A percentile compares a stretch with the other conserved stretches of the same genome.
Conservation (phyloP, 2,888 invertebrate genomes). For the Drosophila cyrtoloma region DNA sequence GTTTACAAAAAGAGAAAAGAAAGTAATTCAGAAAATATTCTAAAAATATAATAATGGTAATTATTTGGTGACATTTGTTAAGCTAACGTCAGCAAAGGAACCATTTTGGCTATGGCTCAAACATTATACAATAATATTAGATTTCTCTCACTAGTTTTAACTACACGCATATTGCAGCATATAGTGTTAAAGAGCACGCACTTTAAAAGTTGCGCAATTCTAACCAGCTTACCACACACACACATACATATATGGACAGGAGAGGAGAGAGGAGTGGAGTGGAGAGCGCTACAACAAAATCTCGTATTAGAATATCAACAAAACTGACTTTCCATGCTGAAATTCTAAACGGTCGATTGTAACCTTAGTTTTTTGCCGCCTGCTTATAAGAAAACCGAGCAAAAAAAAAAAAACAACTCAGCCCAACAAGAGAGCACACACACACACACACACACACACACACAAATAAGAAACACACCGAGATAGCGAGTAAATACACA, state of each 20-base stretch:
- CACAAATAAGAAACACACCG: slow-evolving; percentile 19
- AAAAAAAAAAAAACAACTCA: slow-evolving; percentile 58
- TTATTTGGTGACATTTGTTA: neutral
- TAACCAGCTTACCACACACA: slow-evolving; percentile 25
- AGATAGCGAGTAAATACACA: slow-evolving; percentile 22
- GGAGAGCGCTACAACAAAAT: slow-evolving; percentile 21
- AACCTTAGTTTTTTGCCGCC: slow-evolving; percentile 62
- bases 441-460: slow-evolving; percentile 24
- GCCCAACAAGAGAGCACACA: slow-evolving; percentile 44
- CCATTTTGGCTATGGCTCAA: neutral
- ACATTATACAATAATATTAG: neutral
- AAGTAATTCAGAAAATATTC: neutral
- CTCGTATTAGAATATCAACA: slow-evolving; percentile 49
- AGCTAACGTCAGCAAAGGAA: neutral
- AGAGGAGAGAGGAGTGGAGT: slow-evolving; percentile 1
- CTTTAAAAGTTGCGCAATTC: slow-evolving; percentile 28
- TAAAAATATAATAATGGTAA: neutral
- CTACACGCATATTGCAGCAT: neutral
- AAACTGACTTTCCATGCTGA: slow-evolving; percentile 32
- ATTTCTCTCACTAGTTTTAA: neutral
- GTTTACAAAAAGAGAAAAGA: neutral
- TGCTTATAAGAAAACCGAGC: slow-evolving; percentile 54
- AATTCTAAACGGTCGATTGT: slow-evolving; percentile 46
- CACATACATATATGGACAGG: slow-evolving; percentile 38
- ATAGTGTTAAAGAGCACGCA: slow-evolving; percentile 6